A percentile compares a stretch with the other conserved stretches of the same genome.
Conservation (phyloP, 2,797 vertebrate species). For the Jordanella pulchra region DNA sequence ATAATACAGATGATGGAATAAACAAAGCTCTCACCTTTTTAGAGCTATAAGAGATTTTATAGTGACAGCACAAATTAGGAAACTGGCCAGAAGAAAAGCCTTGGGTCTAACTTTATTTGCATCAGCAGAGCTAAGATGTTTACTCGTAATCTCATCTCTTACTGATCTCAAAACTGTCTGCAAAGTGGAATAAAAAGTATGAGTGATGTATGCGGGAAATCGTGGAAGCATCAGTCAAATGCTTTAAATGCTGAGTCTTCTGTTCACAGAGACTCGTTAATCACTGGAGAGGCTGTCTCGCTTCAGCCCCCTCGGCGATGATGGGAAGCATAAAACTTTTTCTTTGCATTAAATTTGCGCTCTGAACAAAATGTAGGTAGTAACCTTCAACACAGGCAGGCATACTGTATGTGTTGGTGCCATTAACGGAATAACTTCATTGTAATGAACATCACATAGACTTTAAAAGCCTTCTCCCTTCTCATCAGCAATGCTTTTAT, state of each 20-base stretch:
- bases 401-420: background rate
- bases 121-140: slow-evolving; percentile 1
- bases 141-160: slow-evolving; percentile 36
- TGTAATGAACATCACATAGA: background rate
- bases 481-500: slow-evolving; percentile 36
- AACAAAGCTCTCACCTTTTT: slow-evolving; percentile 6
- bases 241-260: slow-evolving; percentile 57
- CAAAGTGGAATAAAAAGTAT: slow-evolving; percentile 48
- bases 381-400: slow-evolving; percentile 37
- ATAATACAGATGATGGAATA: slow-evolving; percentile 26
- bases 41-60: background rate
- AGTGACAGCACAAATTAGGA: background rate
- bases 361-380: slow-evolving; percentile 41
- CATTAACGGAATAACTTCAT: slow-evolving; percentile 8
- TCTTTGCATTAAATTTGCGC: slow-evolving; percentile 32
- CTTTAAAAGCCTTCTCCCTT: slow-evolving; percentile 29
- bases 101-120: slow-evolving; percentile 25
- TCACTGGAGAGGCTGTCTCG: slow-evolving; percentile 58
- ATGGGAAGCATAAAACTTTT: slow-evolving; percentile 44
- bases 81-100: background rate
- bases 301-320: slow-evolving; percentile 43
- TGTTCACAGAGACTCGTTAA: slow-evolving; percentile 73
- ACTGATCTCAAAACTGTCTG: slow-evolving; percentile 38
- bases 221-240: slow-evolving; percentile 70
- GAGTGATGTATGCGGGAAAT: slow-evolving; percentile 63